phyloP scores from a whole-genome alignment of 2,888 invertebrate species.

The Thelaira solivaga region DNA sequence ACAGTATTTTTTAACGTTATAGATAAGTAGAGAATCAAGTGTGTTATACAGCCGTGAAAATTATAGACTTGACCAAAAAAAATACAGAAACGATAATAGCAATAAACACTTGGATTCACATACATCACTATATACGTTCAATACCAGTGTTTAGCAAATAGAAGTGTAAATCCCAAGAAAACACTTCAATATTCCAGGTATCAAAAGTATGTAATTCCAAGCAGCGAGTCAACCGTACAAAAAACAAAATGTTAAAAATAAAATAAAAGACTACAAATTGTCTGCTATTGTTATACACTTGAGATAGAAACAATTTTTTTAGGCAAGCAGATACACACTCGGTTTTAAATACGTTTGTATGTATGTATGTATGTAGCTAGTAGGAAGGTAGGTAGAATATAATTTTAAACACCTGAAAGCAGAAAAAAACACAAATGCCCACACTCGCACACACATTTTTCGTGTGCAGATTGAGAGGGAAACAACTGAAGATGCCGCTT shows the following conservation, averaged over 20 bases:
- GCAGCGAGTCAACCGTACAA: background rate
- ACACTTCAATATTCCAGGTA: slow-evolving; percentile 76
- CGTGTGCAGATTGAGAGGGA: slow-evolving; percentile 1
- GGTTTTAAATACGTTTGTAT: background rate
- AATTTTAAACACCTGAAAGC: slow-evolving; percentile 56
- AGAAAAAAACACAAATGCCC: background rate
- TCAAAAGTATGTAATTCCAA: slow-evolving; percentile 66
- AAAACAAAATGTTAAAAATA: background rate
- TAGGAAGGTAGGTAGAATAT: background rate
- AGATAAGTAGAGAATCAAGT: too few relatives aligned
- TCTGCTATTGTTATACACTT: slow-evolving; percentile 62
- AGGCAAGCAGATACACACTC: background rate
- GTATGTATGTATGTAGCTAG: background rate
- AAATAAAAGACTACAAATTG: slow-evolving; percentile 68
- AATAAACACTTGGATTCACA: background rate
- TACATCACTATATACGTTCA: too few relatives aligned
- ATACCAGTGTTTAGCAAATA: too few relatives aligned
- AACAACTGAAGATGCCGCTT: slow-evolving; percentile 51
- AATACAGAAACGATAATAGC: background rate
- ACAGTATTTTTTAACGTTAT: too few relatives aligned
- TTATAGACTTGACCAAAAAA: slow-evolving; percentile 17
- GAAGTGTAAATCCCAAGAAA: slow-evolving; percentile 73
- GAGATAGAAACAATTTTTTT: slow-evolving; percentile 32
- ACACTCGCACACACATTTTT: background rate
- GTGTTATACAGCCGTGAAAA: slow-evolving; percentile 48